A percentile compares a stretch with the other conserved stretches of the same genome.
Conservation (phyloP, 2,113 vertebrate species). For the Hypocryptadius cinnamomeus region DNA sequence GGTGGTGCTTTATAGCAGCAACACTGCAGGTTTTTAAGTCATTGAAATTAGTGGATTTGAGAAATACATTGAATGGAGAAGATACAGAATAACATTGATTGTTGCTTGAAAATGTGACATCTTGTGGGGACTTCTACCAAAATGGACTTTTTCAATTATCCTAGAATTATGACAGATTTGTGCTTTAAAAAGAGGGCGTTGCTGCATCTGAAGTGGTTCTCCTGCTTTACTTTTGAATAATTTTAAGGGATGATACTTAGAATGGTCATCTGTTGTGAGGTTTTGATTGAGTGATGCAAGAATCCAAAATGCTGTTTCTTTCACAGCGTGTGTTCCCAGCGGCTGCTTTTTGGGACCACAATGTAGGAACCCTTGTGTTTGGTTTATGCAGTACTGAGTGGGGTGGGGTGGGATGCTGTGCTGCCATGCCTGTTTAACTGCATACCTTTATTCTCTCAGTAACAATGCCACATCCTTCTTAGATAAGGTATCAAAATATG, state of each 20-base stretch:
- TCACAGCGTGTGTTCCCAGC: background rate
- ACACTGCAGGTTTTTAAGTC: background rate
- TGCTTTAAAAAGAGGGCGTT: background rate
- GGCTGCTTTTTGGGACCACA: background rate
- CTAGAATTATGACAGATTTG: background rate
- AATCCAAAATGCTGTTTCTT: background rate
- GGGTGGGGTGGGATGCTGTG: background rate
- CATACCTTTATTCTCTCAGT: background rate
- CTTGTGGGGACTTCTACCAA: background rate
- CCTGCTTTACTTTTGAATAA: background rate
- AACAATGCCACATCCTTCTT: constrained; percentile 21
- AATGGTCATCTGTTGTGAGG: background rate
- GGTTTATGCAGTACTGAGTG: background rate
- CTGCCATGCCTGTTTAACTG: background rate
- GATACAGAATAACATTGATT: background rate
- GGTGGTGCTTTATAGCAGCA: background rate
- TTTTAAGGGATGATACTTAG: background rate
- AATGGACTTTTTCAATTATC: background rate
- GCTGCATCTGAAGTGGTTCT: background rate
- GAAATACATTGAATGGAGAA: background rate
- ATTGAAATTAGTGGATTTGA: background rate
- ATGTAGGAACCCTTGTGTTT: background rate
- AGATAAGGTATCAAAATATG: constrained; percentile 15
- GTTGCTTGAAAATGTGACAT: background rate
- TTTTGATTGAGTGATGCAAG: background rate